phyloP scores from a whole-genome alignment of 2,797 vertebrate species.

The Ciconia nigra region DNA sequence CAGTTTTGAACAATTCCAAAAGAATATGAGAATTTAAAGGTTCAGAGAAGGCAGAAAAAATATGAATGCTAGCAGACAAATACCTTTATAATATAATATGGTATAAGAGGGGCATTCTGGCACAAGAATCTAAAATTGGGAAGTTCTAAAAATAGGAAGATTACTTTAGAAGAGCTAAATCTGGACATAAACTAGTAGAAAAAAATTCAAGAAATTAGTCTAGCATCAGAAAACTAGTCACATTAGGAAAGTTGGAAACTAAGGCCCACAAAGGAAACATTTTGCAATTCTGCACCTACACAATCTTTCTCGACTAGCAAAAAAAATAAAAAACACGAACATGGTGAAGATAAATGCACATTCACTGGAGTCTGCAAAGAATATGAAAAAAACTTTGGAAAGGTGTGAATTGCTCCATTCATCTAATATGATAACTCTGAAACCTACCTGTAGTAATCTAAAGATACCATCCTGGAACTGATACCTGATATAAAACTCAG shows the following conservation, averaged over 20 bases:
- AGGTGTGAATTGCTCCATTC: neutral
- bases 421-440: neutral
- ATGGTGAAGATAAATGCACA: neutral
- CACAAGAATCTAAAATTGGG: too few relatives aligned
- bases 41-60: neutral
- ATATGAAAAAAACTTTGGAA: neutral
- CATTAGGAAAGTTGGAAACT: neutral
- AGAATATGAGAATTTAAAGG: neutral
- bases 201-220: neutral
- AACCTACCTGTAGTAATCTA: neutral
- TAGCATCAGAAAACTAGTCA: neutral
- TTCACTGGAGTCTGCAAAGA: neutral
- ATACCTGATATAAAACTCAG: neutral
- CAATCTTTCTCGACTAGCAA: neutral
- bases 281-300: neutral
- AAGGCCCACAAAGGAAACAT: neutral
- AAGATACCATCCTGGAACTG: neutral
- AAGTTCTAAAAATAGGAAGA: neutral
- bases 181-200: neutral
- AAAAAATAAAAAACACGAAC: neutral
- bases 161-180: neutral
- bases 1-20: neutral
- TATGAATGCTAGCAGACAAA: neutral
- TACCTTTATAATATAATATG: neutral
- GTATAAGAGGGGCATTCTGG: neutral